Conservation (phyloP, 2,113 vertebrate species). For the Etheostoma spectabile region DNA sequence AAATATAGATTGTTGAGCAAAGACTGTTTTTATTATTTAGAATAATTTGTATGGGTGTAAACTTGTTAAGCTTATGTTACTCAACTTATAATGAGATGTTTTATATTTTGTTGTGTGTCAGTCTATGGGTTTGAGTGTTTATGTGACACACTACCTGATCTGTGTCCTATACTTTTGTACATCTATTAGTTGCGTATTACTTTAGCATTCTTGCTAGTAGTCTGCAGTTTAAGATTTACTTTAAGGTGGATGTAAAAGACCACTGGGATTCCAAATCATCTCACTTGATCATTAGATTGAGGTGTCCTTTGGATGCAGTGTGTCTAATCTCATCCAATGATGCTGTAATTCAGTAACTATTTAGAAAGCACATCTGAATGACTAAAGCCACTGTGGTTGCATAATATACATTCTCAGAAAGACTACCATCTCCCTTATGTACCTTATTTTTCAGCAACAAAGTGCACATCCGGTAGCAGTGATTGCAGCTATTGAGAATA, state of each 20-base stretch:
- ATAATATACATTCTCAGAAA: not conserved
- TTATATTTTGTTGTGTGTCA: not conserved
- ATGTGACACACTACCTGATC: not conserved
- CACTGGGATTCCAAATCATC: not conserved
- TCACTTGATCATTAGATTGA: not conserved
- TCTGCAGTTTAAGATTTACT: not conserved
- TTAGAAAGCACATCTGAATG: not conserved
- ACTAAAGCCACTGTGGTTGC: not conserved
- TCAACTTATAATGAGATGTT: not conserved
- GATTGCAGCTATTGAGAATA: slow-evolving; percentile 23
- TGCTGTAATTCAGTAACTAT: not conserved
- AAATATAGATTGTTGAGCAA: slow-evolving; percentile 38
- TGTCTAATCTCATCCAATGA: not conserved
- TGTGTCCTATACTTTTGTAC: not conserved
- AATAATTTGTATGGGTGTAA: not conserved
- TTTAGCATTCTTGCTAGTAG: not conserved
- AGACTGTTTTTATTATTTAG: not conserved
- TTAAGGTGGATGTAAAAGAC: not conserved
- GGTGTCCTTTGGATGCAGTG: not conserved
- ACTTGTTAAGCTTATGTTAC: not conserved
- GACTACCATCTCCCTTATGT: not conserved
- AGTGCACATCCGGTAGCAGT: not conserved
- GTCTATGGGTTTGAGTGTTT: not conserved
- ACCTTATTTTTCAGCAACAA: not conserved
- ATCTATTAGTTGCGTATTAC: not conserved